Evolutionary conservation across 2,797 vertebrate genomes (phyloP).

Genomic region (Numenius phaeopus): DNA sequence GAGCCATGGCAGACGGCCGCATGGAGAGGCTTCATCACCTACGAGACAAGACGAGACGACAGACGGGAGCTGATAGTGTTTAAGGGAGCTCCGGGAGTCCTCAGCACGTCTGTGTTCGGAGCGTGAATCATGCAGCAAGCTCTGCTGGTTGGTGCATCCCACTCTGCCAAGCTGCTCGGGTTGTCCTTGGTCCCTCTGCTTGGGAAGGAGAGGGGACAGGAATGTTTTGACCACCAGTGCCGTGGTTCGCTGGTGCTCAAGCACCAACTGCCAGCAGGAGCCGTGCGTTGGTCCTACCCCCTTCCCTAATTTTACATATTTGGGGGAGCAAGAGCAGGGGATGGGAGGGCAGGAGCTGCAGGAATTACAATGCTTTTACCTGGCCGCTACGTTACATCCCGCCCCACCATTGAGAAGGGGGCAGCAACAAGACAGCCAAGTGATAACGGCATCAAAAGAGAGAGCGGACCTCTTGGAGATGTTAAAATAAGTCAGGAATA

Average conservation of each 20-base stretch:
- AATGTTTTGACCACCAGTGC: rapidly evolving
- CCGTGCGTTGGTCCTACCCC: rapidly evolving
- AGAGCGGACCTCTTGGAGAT: neutral
- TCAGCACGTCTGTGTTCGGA: rapidly evolving
- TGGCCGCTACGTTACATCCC: neutral
- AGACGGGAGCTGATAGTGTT: neutral
- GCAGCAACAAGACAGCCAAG: no score
- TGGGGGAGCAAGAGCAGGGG: neutral
- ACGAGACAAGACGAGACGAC: rapidly evolving
- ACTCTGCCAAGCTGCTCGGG: rapidly evolving
- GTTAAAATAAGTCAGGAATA: neutral
- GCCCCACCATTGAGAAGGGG: neutral
- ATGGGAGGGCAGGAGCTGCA: neutral
- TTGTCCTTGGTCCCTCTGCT: neutral
- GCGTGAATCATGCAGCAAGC: rapidly evolving
- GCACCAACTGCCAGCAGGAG: neutral
- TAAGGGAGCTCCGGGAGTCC: neutral
- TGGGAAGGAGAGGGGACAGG: neutral
- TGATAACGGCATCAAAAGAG: neutral
- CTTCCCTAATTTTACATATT: rapidly evolving
- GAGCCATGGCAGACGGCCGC: neutral
- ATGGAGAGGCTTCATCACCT: neutral
- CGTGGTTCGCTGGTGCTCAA: rapidly evolving
- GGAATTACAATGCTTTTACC: neutral
- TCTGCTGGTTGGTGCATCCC: neutral